Evolutionary conservation across 1,140 invertebrate species (phyloP), one percentile per base, ranked within the genome.

Genomic region (Zaprionus davidi): DNA sequence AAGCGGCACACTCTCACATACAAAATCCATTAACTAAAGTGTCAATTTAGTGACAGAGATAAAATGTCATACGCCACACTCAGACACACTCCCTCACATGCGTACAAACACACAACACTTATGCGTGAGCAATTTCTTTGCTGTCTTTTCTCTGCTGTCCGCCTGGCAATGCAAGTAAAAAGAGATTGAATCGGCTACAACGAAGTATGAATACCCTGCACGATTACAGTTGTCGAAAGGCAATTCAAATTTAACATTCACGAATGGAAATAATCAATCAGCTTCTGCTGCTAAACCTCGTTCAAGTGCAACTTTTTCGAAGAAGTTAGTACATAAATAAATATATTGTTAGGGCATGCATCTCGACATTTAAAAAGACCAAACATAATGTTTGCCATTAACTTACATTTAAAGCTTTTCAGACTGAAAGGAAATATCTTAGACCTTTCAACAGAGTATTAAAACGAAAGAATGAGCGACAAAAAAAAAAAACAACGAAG

Each of bases 31-130:
- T 90, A 91, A 91, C 83, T 91, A 91, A 91, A 91, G 87, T 91
- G 87, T 91, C 87, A 91, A 91, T 91, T 91, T 91, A 91, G 88
- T 91, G 87, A 91, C 88, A 91, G 78, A 91, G 87, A 91, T 91
- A 91, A 91, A 91, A 91, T 83, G 88, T 83, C 87, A 91, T 84
- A 91, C 82, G 69, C 77, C 44, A 87, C 67, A 76, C 58, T 36
- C 53, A 67, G 12, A 41, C 49, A 76, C 49, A 72, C 44, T 44
- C 57, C 20, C 72, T 46, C 46, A 79, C 71, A 73, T 49, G 58
- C 71, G 58, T 24, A 20, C 26, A 59, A 38, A 72, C 70, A 46
- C 22, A 55, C 71, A 71, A 67, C 59, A 63, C 80, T 79, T 55
- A 69, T 46, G 44, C 77, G 24, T 66, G 38, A 62, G 56, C 22